Percentiles rank a stretch among this genome's conserved stretches.
Conservation (phyloP, 1,140 invertebrate genomes). For the Andrena cerasifolii region DNA sequence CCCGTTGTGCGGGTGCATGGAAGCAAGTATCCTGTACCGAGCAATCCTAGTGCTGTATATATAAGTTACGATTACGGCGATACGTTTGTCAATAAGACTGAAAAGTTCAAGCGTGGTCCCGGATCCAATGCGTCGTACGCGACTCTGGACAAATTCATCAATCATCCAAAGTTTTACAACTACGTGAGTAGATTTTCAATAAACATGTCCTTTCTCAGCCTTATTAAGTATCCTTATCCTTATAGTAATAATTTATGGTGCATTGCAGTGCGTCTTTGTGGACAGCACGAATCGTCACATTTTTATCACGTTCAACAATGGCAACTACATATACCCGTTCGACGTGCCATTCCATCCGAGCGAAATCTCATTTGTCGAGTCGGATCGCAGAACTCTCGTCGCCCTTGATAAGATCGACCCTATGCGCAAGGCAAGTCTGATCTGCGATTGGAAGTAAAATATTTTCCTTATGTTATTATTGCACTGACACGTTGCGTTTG, state of each 20-base stretch:
- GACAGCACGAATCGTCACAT: conserved; percentile 90
- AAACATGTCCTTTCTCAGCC: conserved; percentile 33
- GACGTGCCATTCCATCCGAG: conserved; percentile 89
- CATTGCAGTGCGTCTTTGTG: conserved; percentile 91
- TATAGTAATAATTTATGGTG: conserved; percentile 65
- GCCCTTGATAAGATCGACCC: conserved; percentile 89
- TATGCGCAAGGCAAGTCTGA: conserved; percentile 85
- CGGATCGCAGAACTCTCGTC: conserved; percentile 83
- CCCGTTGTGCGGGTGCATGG: conserved; percentile 71
- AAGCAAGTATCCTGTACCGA: conserved; percentile 74
- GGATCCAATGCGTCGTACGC: conserved; percentile 84
- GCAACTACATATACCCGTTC: conserved; percentile 84
- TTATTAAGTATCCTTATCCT: too few species aligned
- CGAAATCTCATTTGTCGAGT: conserved; percentile 89
- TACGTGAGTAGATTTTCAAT: conserved; percentile 84
- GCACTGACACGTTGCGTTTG: not conserved
- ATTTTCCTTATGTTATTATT: not conserved
- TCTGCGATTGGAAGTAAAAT: not conserved
- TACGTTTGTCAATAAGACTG: conserved; percentile 89
- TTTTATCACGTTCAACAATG: conserved; percentile 90
- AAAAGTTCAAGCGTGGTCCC: conserved; percentile 84
- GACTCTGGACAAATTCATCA: conserved; percentile 91
- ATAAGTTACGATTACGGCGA: conserved; percentile 94
- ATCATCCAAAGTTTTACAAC: conserved; percentile 89
- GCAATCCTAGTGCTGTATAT: conserved; percentile 88